phyloP scores from a whole-genome alignment of 1,140 invertebrate species.

The Andrena cerasifolii region DNA sequence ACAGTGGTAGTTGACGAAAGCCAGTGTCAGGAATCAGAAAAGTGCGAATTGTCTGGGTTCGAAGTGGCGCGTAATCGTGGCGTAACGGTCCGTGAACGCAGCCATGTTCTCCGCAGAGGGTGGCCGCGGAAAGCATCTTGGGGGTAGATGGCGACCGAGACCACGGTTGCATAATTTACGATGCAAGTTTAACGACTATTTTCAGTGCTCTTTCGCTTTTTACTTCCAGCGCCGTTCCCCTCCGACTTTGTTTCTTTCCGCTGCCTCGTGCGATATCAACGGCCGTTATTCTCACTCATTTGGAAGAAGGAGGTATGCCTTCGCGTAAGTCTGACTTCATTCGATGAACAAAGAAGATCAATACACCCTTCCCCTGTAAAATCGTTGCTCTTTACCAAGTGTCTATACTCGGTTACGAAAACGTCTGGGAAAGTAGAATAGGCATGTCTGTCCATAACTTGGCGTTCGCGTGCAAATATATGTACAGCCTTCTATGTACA shows the following conservation, averaged over 20 bases:
- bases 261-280: conserved; percentile 10
- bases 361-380: background rate
- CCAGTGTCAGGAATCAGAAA: background rate
- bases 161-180: conserved; percentile 71
- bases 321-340: background rate
- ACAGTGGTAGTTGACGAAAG: background rate
- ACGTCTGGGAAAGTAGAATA: conserved; percentile 10
- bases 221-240: conserved; percentile 34
- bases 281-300: conserved; percentile 8
- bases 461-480: too few species aligned
- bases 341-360: background rate
- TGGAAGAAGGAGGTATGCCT: conserved; percentile 18
- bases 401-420: background rate
- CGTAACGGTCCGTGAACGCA: conserved; percentile 64
- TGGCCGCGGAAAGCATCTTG: conserved; percentile 49
- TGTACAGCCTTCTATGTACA: too few species aligned
- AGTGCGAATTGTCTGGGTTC: conserved; percentile 55
- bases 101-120: conserved; percentile 53
- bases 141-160: conserved; percentile 14
- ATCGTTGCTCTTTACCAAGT: background rate
- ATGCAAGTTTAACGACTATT: conserved; percentile 74
- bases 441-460: too few species aligned
- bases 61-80: conserved; percentile 62
- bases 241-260: conserved; percentile 42
- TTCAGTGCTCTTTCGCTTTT: conserved; percentile 61